Evolutionary conservation across 2,113 vertebrate species (phyloP).

Genomic region (Platysternon megacephalum): DNA sequence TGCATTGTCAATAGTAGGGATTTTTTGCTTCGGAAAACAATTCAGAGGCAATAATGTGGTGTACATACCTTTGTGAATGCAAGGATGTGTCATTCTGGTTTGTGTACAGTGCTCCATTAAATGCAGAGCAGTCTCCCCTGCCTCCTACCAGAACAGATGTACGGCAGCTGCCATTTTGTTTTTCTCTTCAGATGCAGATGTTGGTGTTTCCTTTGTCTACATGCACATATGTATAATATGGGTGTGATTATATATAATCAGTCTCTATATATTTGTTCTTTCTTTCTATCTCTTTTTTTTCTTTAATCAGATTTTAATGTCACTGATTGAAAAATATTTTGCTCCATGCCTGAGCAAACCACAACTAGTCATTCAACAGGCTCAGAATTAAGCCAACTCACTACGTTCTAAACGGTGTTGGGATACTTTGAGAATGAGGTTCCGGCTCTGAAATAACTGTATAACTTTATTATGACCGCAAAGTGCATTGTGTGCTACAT

Average conservation of each 20-base stretch:
- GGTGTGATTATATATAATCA: not conserved
- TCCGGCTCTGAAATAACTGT: not conserved
- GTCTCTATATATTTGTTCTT: not conserved
- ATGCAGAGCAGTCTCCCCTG: not conserved
- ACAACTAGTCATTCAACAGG: not conserved
- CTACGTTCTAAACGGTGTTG: not conserved
- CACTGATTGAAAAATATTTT: not conserved
- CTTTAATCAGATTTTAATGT: constrained; percentile 17
- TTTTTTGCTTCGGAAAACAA: not conserved
- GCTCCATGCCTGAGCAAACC: not conserved
- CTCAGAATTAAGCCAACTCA: not conserved
- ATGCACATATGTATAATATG: not conserved
- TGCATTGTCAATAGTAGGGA: not conserved
- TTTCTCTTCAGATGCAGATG: not conserved
- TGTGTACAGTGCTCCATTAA: not conserved
- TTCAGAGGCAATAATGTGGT: not conserved
- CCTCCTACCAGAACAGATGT: not conserved
- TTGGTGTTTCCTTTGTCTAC: not conserved
- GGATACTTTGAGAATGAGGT: constrained; percentile 3
- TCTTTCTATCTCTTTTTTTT: not conserved
- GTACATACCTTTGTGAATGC: not conserved
- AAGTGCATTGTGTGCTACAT: not conserved
- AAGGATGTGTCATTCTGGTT: not conserved
- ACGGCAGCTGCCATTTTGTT: not conserved
- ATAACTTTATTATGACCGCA: not conserved